phyloP scores from a whole-genome alignment of 2,888 invertebrate species.

The Trichopria drosophilae region DNA sequence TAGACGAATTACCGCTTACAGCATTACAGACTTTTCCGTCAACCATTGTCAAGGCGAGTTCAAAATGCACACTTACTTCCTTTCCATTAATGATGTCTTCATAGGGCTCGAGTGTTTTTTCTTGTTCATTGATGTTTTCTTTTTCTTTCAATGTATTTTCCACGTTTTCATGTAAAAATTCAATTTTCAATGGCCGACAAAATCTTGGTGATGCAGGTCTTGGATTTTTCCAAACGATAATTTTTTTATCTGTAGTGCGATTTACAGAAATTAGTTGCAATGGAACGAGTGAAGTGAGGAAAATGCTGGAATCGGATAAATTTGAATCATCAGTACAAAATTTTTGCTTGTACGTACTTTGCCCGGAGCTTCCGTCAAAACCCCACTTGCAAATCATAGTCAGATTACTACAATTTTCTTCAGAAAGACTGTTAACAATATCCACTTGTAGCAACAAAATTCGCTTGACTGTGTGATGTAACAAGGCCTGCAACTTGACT shows the following conservation, averaged over 20 bases:
- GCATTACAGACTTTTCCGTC: constrained; percentile 37
- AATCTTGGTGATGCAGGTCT: too few species aligned
- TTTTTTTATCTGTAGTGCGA: too few species aligned
- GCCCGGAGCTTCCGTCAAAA: too few species aligned
- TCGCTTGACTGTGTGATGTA: too few species aligned
- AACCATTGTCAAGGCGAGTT: constrained; percentile 32
- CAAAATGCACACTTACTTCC: constrained; percentile 24
- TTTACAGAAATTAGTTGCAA: constrained; percentile 30
- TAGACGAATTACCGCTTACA: constrained; percentile 30
- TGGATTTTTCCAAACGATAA: too few species aligned
- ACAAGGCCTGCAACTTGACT: too few species aligned
- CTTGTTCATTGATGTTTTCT: too few species aligned
- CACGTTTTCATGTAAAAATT: too few species aligned
- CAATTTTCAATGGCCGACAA: too few species aligned
- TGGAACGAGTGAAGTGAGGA: constrained; percentile 32
- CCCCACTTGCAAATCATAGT: constrained; percentile 19
- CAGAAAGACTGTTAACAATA: constrained; percentile 12
- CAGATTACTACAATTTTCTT: constrained; percentile 11
- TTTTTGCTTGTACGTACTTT: too few species aligned
- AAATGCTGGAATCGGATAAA: constrained; percentile 20
- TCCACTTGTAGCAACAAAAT: constrained; percentile 22
- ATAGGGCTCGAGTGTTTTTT: too few species aligned
- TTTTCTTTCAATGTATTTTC: too few species aligned
- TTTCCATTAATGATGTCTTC: constrained; percentile 23
- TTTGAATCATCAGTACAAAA: constrained; percentile 13